These are phyloP conservation scores for Lobophora halterata DNA, from an alignment of 2,888 invertebrate genomes.

Conservation along the genomic window DNA sequence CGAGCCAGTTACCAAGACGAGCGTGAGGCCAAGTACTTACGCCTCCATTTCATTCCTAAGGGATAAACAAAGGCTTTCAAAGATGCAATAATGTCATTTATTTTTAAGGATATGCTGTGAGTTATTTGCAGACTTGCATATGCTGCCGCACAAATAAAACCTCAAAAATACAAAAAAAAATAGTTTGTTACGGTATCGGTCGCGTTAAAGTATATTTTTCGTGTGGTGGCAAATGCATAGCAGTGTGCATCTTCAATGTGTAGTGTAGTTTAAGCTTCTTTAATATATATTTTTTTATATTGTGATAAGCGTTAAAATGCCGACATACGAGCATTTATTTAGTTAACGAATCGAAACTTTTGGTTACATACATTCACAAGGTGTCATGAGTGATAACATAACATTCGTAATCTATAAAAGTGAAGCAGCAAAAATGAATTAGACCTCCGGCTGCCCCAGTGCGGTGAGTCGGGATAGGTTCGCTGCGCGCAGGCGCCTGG, in stretches of 20 bases:
- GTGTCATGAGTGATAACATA: slow-evolving; percentile 64
- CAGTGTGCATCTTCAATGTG: slow-evolving; percentile 74
- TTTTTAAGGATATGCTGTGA: slow-evolving; percentile 68
- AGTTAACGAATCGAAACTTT: slow-evolving; percentile 63
- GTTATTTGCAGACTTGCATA: slow-evolving; percentile 71
- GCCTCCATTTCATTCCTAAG: slow-evolving; percentile 56
- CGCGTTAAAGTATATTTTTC: slow-evolving; percentile 55
- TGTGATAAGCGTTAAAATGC: slow-evolving; percentile 80
- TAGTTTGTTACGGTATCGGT: slow-evolving; percentile 56
- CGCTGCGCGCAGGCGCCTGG: slow-evolving; percentile 60
- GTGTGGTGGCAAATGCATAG: slow-evolving; percentile 78
- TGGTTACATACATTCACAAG: slow-evolving; percentile 49
- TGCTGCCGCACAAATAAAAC: slow-evolving; percentile 77
- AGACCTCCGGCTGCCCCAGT: slow-evolving; percentile 10
- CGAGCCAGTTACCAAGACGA: slow-evolving; percentile 71
- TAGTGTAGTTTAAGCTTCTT: slow-evolving; percentile 78
- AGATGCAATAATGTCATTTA: slow-evolving; percentile 64
- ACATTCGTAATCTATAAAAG: slow-evolving; percentile 13
- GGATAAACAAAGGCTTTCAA: slow-evolving; percentile 47
- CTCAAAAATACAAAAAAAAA: slow-evolving; percentile 50
- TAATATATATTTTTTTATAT: slow-evolving; percentile 78
- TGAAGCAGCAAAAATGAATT: slow-evolving; percentile 14
- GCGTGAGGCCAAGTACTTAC: slow-evolving; percentile 38
- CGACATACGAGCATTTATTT: slow-evolving; percentile 78
- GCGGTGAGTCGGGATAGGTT: slow-evolving; percentile 35